Evolutionary conservation across 1,140 invertebrate genomes (phyloP), one percentile per base, ranked within the genome.

Genomic region (Leptoteleia sp.): DNA sequence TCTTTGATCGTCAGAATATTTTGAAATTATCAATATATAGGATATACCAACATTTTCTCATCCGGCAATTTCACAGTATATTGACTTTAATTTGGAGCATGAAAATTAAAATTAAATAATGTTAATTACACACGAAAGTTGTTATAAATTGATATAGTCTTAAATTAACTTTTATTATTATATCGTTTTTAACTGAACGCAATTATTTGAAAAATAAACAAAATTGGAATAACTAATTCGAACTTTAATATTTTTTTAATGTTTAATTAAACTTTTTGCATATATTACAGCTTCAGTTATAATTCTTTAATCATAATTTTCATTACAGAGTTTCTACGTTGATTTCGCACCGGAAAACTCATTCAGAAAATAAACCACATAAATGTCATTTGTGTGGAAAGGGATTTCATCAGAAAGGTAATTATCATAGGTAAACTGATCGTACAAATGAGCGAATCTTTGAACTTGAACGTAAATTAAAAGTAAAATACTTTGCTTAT

Each of bases 381-480:
- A 92, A 91, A 70, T 95, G 93, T 82, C 91, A 93, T 81, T 85
- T 94, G 17, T 95, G 94, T 84, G 92, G 92, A 48, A 94, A 94
- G 83, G 93, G 93, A 80, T 95, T 95, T 84, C 93, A 95, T 89
- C 94, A 95, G 81, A 95, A 94, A 92, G 93, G 93, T 93, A 85
- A 81, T 79, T 72, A 76, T 75, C 40, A 64, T 73, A 64, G 40
- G 31, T 76, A 50, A 80, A 77, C 48, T 75, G 45, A 78, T 67
- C 33, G 19, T 35, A 29, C 8, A 62, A 67, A 72, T 62, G 40
- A 72, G 11, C 12, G 1, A 13, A 67, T 61, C 70, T 79, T 73
- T 73, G 50, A 79, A 79, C 62, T 75, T 67, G 35, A 72, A 72
- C 16, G 7, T 15, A 52, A 40, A 55, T 72, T 78, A 54, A 16